Conservation (phyloP, 2,113 vertebrate genomes). For the Cottus gobio region DNA sequence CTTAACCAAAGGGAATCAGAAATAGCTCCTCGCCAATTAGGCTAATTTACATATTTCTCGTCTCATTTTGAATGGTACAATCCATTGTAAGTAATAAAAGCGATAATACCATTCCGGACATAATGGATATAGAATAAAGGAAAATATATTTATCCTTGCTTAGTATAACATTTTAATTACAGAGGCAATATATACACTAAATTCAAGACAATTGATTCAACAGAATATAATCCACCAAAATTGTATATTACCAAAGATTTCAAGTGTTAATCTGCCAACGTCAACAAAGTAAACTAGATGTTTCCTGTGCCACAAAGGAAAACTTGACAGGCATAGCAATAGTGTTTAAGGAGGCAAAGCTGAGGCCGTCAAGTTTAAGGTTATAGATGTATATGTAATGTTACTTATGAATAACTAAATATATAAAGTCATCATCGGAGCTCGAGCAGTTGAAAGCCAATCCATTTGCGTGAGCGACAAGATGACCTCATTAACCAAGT, state of each 20-base stretch:
- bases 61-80: neutral
- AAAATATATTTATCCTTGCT: neutral
- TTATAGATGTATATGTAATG: neutral
- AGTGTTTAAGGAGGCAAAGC: neutral
- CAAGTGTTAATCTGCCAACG: neutral
- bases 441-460: neutral
- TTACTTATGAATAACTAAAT: neutral
- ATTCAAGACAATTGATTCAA: neutral
- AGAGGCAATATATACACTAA: neutral
- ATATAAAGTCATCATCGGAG: too few relatives aligned
- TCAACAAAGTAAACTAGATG: neutral
- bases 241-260: neutral
- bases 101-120: neutral
- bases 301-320: neutral
- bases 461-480: neutral
- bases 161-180: neutral
- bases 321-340: neutral
- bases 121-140: neutral
- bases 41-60: neutral
- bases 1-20: neutral
- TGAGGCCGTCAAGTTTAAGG: neutral
- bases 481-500: neutral
- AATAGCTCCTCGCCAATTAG: neutral
- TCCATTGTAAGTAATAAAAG: neutral
- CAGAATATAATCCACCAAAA: neutral